Conservation (phyloP, 2,888 invertebrate species). For the Agrochola circellaris region DNA sequence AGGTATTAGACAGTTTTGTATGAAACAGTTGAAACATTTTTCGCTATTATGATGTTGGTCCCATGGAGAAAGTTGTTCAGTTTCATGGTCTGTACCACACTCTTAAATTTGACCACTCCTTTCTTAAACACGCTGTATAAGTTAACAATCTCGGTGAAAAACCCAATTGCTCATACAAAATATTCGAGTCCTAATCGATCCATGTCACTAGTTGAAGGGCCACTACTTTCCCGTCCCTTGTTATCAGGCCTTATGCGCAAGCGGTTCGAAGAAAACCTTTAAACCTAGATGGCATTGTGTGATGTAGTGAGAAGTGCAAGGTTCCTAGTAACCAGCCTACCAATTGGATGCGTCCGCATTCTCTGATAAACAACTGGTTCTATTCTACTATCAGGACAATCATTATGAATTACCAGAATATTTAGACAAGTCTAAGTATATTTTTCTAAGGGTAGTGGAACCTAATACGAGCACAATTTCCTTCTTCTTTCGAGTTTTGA, state of each 20-base stretch:
- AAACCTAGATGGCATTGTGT: conserved; percentile 52
- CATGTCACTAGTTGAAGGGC: conserved; percentile 32
- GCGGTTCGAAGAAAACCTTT: conserved; percentile 57
- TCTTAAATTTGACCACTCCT: no score
- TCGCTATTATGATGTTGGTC: no score
- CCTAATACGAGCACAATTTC: no score
- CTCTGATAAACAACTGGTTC: not conserved
- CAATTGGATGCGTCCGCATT: conserved; percentile 26
- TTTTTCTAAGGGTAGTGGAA: not conserved
- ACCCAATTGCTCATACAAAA: not conserved
- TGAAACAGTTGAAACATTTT: no score
- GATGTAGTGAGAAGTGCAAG: conserved; percentile 19
- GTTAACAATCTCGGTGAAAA: not conserved
- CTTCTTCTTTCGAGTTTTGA: no score
- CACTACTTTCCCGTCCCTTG: conserved; percentile 41
- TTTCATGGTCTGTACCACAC: no score
- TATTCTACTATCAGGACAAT: not conserved
- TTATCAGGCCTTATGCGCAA: conserved; percentile 41
- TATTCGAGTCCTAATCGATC: conserved; percentile 12
- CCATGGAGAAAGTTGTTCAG: no score
- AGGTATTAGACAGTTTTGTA: no score
- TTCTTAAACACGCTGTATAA: no score
- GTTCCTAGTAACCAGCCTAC: conserved; percentile 25
- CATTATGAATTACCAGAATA: not conserved
- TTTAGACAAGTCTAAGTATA: not conserved